phyloP scores from a whole-genome alignment of 2,888 invertebrate genomes.

The Helleia helle region DNA sequence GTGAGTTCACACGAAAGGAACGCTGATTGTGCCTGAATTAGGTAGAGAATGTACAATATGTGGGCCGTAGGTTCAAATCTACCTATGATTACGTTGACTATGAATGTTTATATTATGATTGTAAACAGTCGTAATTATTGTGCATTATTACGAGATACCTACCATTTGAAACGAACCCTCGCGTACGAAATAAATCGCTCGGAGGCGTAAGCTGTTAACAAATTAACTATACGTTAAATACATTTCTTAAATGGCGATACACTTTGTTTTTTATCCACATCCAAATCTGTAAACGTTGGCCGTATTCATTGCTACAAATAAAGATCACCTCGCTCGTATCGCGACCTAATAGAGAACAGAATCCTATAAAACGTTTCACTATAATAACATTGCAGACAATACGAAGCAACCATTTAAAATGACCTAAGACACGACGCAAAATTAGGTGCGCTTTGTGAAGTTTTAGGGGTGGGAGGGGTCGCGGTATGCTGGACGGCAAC shows the following conservation, averaged over 20 bases:
- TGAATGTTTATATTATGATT: no score
- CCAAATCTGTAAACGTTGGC: background rate
- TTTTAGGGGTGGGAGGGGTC: constrained; percentile 29
- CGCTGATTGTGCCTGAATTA: no score
- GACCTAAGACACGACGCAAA: constrained; percentile 19
- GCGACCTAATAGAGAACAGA: constrained; percentile 15
- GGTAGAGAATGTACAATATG: no score
- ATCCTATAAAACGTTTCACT: constrained; percentile 15
- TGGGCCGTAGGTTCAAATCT: no score
- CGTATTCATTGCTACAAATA: background rate
- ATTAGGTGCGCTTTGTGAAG: constrained; percentile 17
- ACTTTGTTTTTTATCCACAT: constrained; percentile 1
- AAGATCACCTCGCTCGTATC: constrained; percentile 17
- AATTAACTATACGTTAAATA: constrained; percentile 7
- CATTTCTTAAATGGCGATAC: constrained; percentile 3
- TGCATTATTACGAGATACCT: no score
- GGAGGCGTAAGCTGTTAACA: background rate
- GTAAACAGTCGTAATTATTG: no score
- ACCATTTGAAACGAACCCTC: no score
- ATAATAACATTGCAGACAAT: constrained; percentile 35
- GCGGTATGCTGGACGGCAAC: constrained; percentile 33
- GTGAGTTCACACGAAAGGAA: no score
- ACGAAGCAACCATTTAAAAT: constrained; percentile 28
- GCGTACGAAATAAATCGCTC: background rate
- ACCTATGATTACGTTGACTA: no score